phyloP scores from a whole-genome alignment of 2,888 invertebrate genomes.

The Philonicus albiceps region DNA sequence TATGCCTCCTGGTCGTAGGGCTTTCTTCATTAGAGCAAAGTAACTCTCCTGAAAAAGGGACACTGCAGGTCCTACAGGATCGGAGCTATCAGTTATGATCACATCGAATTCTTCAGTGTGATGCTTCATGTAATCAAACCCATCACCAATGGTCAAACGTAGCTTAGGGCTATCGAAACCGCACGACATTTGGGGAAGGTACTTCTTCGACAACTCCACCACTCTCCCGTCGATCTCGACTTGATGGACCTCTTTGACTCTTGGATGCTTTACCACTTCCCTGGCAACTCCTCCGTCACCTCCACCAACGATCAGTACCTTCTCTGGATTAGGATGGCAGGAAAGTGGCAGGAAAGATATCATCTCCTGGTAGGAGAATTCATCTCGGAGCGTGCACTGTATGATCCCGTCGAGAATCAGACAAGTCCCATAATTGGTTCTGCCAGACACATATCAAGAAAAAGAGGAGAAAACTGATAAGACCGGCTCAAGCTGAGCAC shows the following conservation, averaged over 20 bases:
- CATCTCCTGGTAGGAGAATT: slow-evolving; percentile 99
- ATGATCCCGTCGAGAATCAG: slow-evolving; percentile 95
- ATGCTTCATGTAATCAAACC: slow-evolving; percentile 91
- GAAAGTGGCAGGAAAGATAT: slow-evolving; percentile 92
- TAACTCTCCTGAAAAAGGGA: slow-evolving; percentile 76
- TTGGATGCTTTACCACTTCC: slow-evolving; percentile 92
- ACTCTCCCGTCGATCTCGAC: slow-evolving; percentile 97
- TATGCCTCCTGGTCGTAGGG: slow-evolving; percentile 84
- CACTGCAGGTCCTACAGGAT: slow-evolving; percentile 87
- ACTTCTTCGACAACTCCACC: slow-evolving; percentile 86
- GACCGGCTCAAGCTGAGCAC: not conserved
- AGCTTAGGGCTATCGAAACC: slow-evolving; percentile 87
- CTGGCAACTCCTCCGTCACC: slow-evolving; percentile 98
- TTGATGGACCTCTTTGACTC: slow-evolving; percentile 84
- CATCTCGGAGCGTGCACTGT: slow-evolving; percentile 95
- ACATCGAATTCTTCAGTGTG: slow-evolving; percentile 90
- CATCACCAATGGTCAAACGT: slow-evolving; percentile 86
- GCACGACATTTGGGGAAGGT: slow-evolving; percentile 88
- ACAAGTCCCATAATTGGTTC: slow-evolving; percentile 81
- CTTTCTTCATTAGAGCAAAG: slow-evolving; percentile 82
- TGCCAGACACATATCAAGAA: slow-evolving; percentile 54
- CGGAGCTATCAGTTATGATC: slow-evolving; percentile 98
- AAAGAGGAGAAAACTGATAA: slow-evolving; percentile 14
- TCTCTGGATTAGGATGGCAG: slow-evolving; percentile 88
- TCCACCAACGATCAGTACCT: slow-evolving; percentile 94